A percentile compares a stretch with the other conserved stretches of the same genome.
Conservation (phyloP, 2,888 invertebrate species). For the Leucoma salicis region DNA sequence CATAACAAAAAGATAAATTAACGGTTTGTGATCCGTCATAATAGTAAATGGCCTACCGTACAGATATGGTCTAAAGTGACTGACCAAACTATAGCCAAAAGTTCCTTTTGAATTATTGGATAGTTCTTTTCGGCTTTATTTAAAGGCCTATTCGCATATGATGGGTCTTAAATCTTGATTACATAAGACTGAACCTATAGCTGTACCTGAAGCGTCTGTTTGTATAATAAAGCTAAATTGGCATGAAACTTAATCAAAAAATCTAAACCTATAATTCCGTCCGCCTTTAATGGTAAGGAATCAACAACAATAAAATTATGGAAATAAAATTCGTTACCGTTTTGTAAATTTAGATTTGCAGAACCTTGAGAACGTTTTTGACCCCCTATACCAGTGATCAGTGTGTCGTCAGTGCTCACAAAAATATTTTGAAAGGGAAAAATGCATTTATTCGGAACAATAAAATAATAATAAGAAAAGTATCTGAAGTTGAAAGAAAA, state of each 20-base stretch:
- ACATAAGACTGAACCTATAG: neutral
- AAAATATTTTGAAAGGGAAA: no score
- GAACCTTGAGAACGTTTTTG: neutral
- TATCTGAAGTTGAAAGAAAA: no score
- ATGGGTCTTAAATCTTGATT: slow-evolving; percentile 3
- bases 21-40: slow-evolving; percentile 5
- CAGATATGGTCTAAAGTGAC: slow-evolving; percentile 4
- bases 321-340: neutral
- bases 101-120: slow-evolving; percentile 11
- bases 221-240: slow-evolving; percentile 3
- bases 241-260: neutral
- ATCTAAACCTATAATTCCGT: slow-evolving; percentile 1
- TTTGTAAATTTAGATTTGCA: neutral
- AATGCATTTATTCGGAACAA: no score
- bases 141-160: slow-evolving; percentile 15
- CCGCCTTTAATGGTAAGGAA: neutral
- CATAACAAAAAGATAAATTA: neutral
- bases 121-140: slow-evolving; percentile 11
- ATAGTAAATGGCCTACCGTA: slow-evolving; percentile 10
- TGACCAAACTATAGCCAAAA: neutral
- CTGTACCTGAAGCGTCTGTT: slow-evolving; percentile 1
- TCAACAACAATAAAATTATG: neutral
- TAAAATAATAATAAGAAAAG: no score
- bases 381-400: slow-evolving; percentile 1
- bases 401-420: neutral